A percentile compares a stretch with the other conserved stretches of the same genome.
Evolutionary conservation across 2,797 vertebrate genomes (phyloP).

Genomic region (Notolabrus celidotus): DNA sequence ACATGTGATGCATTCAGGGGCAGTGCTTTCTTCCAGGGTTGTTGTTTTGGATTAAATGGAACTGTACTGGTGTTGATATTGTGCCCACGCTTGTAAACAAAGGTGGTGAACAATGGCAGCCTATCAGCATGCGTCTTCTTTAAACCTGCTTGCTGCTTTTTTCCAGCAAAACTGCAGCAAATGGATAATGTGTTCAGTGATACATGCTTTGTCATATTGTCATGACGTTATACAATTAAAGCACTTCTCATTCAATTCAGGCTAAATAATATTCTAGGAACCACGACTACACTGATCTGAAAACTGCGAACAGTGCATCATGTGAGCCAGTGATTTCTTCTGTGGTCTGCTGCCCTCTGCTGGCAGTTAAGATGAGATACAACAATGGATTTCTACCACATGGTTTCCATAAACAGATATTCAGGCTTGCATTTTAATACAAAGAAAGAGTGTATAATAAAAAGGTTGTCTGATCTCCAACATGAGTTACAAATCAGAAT

Average conservation of each 20-base stretch:
- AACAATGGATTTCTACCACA: neutral
- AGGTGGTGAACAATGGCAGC: conserved; percentile 15
- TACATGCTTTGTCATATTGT: neutral
- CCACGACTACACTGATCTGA: neutral
- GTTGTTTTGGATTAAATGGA: conserved; percentile 11
- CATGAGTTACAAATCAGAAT: neutral
- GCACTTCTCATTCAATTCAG: neutral
- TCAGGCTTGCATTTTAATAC: neutral
- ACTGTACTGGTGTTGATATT: conserved; percentile 1
- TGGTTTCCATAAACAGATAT: neutral
- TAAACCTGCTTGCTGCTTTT: neutral
- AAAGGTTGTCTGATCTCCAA: neutral
- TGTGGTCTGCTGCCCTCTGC: conserved; percentile 75
- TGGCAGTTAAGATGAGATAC: conserved; percentile 49
- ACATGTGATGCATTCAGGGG: neutral
- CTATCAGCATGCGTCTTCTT: conserved; percentile 10
- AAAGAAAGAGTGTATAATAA: neutral
- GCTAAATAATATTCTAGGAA: neutral
- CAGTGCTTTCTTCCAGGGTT: conserved; percentile 8
- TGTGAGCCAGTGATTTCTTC: neutral
- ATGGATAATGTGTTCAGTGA: neutral
- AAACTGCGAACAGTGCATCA: conserved; percentile 8
- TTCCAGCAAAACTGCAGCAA: neutral
- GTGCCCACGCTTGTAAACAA: neutral
- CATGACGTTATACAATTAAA: neutral